Evolutionary conservation across 1,140 invertebrate species (phyloP).

Genomic region (Stegodyphus dumicola): DNA sequence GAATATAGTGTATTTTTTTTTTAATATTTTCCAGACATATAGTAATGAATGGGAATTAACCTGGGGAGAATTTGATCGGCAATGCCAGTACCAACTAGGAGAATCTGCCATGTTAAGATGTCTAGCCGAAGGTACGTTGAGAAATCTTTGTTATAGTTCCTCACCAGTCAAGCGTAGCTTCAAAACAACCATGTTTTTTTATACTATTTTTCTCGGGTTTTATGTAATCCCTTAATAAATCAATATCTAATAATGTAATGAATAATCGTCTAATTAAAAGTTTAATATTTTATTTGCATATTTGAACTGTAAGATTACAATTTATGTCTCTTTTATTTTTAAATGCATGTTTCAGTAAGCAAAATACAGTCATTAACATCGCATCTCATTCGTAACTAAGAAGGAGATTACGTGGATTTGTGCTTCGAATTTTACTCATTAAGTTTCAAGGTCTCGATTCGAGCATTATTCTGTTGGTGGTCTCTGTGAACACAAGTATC

Average conservation of each 20-base stretch:
- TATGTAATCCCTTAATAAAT: background rate
- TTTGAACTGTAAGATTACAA: background rate
- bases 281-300: background rate
- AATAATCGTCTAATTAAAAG: background rate
- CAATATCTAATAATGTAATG: background rate
- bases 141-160: no score
- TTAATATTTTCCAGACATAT: conserved; percentile 72
- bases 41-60: conserved; percentile 82
- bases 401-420: no score
- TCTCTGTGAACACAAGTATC: no score
- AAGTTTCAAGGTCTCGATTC: no score
- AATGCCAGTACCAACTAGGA: conserved; percentile 78
- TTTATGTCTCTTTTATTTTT: background rate
- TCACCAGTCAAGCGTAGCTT: no score
- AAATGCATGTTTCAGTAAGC: no score
- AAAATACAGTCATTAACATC: no score
- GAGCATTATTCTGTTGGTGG: no score
- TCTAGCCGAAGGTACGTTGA: conserved; percentile 80
- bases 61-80: conserved; percentile 78
- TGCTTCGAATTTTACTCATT: no score
- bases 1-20: background rate
- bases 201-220: no score
- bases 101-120: conserved; percentile 82
- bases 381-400: no score
- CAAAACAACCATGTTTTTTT: no score